Evolutionary conservation across 2,797 vertebrate genomes (phyloP), one percentile per base, ranked within the genome.

Genomic region (Helicolenus hilgendorfi): DNA sequence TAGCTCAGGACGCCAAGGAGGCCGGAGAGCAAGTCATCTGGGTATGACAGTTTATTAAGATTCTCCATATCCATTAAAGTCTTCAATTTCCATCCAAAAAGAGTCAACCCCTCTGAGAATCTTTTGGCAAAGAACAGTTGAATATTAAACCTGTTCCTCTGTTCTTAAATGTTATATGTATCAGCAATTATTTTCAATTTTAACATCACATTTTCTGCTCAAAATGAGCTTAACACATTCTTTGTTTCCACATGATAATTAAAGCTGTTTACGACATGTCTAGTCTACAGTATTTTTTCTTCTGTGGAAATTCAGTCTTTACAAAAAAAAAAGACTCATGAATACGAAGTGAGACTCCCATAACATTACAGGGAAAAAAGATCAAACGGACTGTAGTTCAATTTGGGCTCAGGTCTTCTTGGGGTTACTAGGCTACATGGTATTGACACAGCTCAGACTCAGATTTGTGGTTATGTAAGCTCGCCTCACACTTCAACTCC

Each of bases 401-500:
- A 26, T 69, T 82, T 68, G 58, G 80, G 18, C 55, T 81, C 27
- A 36, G 26, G 55, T 75, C 31, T 70, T 77, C 31, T 38, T 65
- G 45, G 76, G 35, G 79, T 81, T 58, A 65, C 56, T 11, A 11
- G 29, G 18, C 18, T 53, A 69, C 68, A 78, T 79, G 67, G 71
- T 64, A 89, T 53, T 85, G 85, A 87, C 82, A 84, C 75, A 91
- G 82, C 77, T 89, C 70, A 79, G 76, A 85, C 78, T 62, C 77
- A 90, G 82, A 90, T 92, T 81, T 89, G 74, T 68, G 70, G 72
- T 91, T 90, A 72, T 84, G 87, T 87, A 82, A 91, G 76, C 85
- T 49, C 36, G 22, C 75, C 59, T 88, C 69, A 78, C 72, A 90
- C 67, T 92, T 94, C 56, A 73, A 60, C 71, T 92, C 59, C 20